These are phyloP conservation scores for Fulica atra DNA, from an alignment of 2,113 vertebrate species.

Conservation along the genomic window DNA sequence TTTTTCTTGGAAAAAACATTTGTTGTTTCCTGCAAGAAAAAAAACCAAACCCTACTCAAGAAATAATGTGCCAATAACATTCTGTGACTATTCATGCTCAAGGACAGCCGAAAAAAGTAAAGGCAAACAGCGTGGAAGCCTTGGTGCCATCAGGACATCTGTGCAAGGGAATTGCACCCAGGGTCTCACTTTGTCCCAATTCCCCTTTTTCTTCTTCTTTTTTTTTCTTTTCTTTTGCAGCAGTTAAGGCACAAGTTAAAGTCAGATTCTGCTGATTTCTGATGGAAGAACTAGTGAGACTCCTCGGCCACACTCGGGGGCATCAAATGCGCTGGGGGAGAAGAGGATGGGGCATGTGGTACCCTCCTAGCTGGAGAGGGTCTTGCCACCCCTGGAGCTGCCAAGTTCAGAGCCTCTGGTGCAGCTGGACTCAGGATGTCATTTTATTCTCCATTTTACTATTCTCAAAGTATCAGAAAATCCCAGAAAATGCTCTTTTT, in stretches of 20 bases:
- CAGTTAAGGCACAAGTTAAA: neutral
- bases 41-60: neutral
- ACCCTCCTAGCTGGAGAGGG: neutral
- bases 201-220: neutral
- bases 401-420: neutral
- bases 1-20: neutral
- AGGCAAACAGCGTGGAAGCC: neutral
- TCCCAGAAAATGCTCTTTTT: neutral
- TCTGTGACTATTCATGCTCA: neutral
- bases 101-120: neutral
- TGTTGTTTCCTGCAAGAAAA: neutral
- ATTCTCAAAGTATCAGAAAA: neutral
- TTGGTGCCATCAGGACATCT: neutral
- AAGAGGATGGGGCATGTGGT: fast-evolving
- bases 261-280: neutral
- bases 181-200: neutral
- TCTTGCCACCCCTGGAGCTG: fast-evolving
- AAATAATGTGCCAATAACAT: neutral
- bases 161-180: neutral
- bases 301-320: fast-evolving
- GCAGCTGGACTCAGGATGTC: fast-evolving
- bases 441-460: neutral
- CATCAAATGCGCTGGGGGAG: neutral
- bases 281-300: neutral
- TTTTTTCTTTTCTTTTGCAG: neutral